Percentiles rank a stretch among this genome's conserved stretches.
Conservation (phyloP, 2,113 vertebrate genomes). For the Muntiacus reevesi region DNA sequence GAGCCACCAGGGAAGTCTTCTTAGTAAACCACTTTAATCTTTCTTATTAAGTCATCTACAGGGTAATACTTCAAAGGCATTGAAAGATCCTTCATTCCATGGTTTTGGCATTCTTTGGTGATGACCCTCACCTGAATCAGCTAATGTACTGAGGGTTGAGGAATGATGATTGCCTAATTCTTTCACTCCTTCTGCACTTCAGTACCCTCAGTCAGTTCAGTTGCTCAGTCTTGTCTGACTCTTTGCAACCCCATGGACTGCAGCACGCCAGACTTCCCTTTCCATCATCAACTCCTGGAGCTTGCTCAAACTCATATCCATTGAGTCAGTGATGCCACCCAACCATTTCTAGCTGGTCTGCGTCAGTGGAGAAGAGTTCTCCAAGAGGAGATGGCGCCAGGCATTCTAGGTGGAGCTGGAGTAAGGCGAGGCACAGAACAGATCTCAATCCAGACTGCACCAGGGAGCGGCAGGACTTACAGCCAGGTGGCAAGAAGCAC, state of each 20-base stretch:
- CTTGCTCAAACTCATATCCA: too few relatives aligned
- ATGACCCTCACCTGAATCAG: not conserved
- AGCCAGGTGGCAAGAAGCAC: not conserved
- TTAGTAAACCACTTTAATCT: not conserved
- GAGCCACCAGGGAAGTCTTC: too few relatives aligned
- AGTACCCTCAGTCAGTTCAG: too few relatives aligned
- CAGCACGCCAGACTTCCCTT: too few relatives aligned
- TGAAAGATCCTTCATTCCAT: not conserved
- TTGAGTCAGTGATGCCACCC: too few relatives aligned
- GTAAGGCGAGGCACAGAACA: not conserved
- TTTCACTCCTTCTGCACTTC: not conserved
- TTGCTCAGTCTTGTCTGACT: too few relatives aligned
- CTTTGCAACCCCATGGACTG: too few relatives aligned
- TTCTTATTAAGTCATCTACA: not conserved
- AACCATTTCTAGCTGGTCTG: not conserved
- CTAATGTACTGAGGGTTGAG: not conserved
- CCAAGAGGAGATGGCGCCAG: not conserved
- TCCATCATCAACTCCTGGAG: too few relatives aligned
- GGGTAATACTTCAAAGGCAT: not conserved
- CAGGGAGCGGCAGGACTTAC: not conserved
- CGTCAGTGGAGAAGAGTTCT: not conserved
- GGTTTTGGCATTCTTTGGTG: not conserved
- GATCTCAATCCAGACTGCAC: not conserved
- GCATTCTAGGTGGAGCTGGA: not conserved
- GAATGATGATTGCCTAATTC: not conserved